Percentiles rank a stretch among this genome's conserved stretches.
These are phyloP conservation scores for Drymonia ruficornis DNA, from an alignment of 2,888 invertebrate genomes.

Conservation along the genomic window DNA sequence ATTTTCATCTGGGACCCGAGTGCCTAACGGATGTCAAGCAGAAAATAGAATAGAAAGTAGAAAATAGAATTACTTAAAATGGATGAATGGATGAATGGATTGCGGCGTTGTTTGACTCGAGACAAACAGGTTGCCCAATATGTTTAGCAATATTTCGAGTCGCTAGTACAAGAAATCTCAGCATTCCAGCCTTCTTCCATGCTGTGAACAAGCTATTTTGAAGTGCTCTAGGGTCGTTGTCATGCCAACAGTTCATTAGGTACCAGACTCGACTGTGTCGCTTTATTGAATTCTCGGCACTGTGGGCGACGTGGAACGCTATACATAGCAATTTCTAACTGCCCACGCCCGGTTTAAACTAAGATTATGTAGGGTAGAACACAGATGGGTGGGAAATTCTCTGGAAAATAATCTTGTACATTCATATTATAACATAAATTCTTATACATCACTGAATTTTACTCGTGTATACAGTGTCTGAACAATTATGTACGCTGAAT, in stretches of 20 bases:
- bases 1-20: too few species aligned
- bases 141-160: too few species aligned
- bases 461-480: too few species aligned
- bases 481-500: too few species aligned
- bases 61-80: too few species aligned
- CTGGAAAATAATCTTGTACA: background rate
- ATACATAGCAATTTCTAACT: background rate
- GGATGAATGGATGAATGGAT: too few species aligned
- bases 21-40: too few species aligned
- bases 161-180: too few species aligned
- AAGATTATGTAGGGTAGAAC: background rate
- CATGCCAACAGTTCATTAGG: constrained; percentile 38
- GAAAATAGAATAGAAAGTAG: too few species aligned
- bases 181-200: background rate
- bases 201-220: constrained; percentile 2
- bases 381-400: background rate
- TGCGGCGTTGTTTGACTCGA: too few species aligned
- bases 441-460: too few species aligned
- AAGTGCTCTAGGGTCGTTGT: constrained; percentile 32
- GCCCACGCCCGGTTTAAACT: background rate
- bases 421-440: background rate
- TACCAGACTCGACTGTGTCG: constrained; percentile 23
- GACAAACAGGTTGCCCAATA: too few species aligned
- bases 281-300: constrained; percentile 39
- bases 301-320: constrained; percentile 22